Percentiles rank a stretch among this genome's conserved stretches.
These are phyloP conservation scores for Acanthococcus lagerstroemiae DNA, from an alignment of 2,888 invertebrate species.

Conservation along the genomic window DNA sequence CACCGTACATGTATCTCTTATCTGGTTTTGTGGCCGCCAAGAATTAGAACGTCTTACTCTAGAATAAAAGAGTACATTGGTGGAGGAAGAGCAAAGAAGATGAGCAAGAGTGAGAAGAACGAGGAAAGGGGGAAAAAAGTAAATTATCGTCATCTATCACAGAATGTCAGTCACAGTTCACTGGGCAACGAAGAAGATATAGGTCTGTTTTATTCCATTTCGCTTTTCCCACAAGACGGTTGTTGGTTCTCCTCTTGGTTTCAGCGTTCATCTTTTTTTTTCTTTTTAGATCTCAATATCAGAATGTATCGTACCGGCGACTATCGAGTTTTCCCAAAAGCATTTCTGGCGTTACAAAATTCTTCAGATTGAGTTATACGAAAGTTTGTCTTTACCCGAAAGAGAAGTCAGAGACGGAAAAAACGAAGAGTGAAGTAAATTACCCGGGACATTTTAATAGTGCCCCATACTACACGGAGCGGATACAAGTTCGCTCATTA, in stretches of 20 bases:
- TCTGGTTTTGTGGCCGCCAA: no score
- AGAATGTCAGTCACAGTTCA: conserved; percentile 27
- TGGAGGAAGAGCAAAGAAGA: background rate
- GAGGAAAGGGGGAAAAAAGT: conserved; percentile 33
- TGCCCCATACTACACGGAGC: no score
- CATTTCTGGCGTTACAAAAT: conserved; percentile 9
- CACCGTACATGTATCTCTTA: no score
- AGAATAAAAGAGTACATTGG: background rate
- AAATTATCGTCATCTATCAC: conserved; percentile 29
- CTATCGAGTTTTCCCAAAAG: conserved; percentile 2
- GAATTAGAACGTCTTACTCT: no score
- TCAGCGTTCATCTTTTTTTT: background rate
- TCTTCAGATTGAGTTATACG: conserved; percentile 9
- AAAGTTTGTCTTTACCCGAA: no score
- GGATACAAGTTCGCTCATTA: no score
- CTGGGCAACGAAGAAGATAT: conserved; percentile 19
- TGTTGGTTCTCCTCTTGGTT: background rate
- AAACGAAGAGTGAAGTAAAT: no score
- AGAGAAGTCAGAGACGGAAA: no score
- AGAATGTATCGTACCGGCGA: background rate
- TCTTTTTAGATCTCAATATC: background rate
- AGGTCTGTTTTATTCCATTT: conserved; percentile 27
- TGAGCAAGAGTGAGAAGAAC: conserved; percentile 34
- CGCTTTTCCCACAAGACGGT: conserved; percentile 21
- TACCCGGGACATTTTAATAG: no score